These are phyloP conservation scores for Zonitis immaculata DNA, from an alignment of 2,888 invertebrate genomes.

Conservation along the genomic window DNA sequence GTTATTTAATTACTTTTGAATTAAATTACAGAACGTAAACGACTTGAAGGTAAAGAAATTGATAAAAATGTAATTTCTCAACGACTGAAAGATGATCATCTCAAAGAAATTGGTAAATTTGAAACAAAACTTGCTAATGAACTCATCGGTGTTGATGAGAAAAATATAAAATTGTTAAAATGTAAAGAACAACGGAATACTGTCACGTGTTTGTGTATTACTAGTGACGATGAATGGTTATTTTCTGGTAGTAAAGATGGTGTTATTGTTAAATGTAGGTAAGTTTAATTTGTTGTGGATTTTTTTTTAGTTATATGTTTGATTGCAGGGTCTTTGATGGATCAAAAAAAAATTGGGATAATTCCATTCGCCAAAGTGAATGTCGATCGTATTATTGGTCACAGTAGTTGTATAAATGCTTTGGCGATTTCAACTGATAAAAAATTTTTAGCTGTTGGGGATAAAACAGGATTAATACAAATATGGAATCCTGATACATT, in stretches of 20 bases:
- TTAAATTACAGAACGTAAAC: conserved; percentile 55
- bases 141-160: conserved; percentile 48
- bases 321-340: conserved; percentile 55
- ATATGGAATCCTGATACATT: conserved; percentile 80
- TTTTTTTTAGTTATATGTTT: no score
- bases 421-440: conserved; percentile 73
- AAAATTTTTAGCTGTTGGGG: conserved; percentile 75
- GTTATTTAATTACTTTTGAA: not conserved
- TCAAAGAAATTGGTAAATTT: conserved; percentile 80
- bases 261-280: conserved; percentile 76
- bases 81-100: conserved; percentile 75
- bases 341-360: conserved; percentile 58
- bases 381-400: conserved; percentile 33
- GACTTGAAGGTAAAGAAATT: conserved; percentile 61
- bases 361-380: conserved; percentile 49
- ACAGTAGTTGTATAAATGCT: conserved; percentile 53
- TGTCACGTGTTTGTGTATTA: conserved; percentile 76
- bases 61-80: conserved; percentile 66
- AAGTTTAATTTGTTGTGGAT: no score
- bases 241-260: conserved; percentile 89
- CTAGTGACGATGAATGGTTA: conserved; percentile 64
- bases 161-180: conserved; percentile 53
- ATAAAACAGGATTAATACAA: conserved; percentile 65
- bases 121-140: conserved; percentile 68
- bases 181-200: conserved; percentile 74